phyloP scores from a whole-genome alignment of 2,113 vertebrate species.

The Xiphorhynchus elegans region DNA sequence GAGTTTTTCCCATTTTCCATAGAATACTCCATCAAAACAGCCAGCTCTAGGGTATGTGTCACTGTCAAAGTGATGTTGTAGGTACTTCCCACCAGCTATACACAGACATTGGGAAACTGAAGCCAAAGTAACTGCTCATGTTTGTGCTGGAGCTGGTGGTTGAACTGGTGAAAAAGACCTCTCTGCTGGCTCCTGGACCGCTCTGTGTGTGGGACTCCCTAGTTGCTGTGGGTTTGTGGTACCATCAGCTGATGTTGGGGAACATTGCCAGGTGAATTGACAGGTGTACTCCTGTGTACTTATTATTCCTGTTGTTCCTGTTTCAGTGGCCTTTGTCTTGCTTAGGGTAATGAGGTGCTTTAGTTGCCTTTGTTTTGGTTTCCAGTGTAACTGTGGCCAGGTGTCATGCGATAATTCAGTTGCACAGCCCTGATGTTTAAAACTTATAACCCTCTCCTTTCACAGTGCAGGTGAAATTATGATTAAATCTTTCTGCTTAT shows the following conservation, averaged over 20 bases:
- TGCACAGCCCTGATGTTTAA: not conserved
- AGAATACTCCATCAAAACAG: not conserved
- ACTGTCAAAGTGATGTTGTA: not conserved
- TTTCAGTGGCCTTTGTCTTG: not conserved
- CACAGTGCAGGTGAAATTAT: not conserved
- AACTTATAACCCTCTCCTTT: not conserved
- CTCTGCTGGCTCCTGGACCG: not conserved
- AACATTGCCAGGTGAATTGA: not conserved
- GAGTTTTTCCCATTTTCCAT: not conserved
- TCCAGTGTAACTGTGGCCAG: not conserved
- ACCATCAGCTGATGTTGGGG: not conserved
- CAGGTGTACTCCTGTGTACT: fast-evolving
- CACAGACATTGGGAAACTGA: not conserved
- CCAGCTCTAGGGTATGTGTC: fast-evolving
- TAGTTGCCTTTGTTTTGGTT: not conserved
- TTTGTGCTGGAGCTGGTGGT: fast-evolving
- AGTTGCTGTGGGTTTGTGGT: fast-evolving
- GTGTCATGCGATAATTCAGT: not conserved
- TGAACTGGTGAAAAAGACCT: not conserved
- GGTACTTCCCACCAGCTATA: not conserved
- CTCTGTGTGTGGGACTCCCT: not conserved
- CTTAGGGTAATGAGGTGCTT: not conserved
- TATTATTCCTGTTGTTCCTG: not conserved
- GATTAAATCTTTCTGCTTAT: conserved; percentile 3
- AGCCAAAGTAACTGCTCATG: fast-evolving